Percentiles rank a stretch among this genome's conserved stretches.
phyloP scores from a whole-genome alignment of 2,797 vertebrate species.

The Lindbergichthys nudifrons region DNA sequence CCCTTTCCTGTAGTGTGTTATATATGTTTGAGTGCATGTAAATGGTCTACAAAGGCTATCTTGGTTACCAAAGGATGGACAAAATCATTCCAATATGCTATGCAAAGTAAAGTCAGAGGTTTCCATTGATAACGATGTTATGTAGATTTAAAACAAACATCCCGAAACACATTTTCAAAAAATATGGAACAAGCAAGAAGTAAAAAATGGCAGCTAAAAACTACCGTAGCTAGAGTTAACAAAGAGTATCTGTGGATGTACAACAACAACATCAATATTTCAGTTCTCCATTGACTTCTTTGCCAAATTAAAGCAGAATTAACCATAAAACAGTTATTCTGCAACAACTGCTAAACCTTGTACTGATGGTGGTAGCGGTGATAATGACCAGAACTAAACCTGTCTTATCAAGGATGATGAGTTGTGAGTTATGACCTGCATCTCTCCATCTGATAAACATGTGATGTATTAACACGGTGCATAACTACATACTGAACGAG shows the following conservation, averaged over 20 bases:
- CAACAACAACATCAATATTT: not conserved
- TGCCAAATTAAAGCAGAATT: conserved; percentile 10
- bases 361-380: conserved; percentile 7
- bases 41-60: too few relatives aligned
- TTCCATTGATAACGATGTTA: not conserved
- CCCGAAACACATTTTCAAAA: not conserved
- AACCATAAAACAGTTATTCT: conserved; percentile 10
- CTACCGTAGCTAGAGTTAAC: not conserved
- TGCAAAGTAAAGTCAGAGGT: not conserved
- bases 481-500: conserved; percentile 57
- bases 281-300: not conserved
- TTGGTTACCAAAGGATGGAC: not conserved
- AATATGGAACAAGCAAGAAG: not conserved
- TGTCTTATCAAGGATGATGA: conserved; percentile 35
- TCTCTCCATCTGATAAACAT: conserved; percentile 44
- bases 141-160: not conserved
- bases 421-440: conserved; percentile 32
- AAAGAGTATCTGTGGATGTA: conserved; percentile 5
- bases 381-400: conserved; percentile 21
- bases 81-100: not conserved
- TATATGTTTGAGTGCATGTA: too few relatives aligned
- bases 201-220: too few relatives aligned
- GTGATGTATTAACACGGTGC: conserved; percentile 38
- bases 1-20: too few relatives aligned
- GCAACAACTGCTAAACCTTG: not conserved